These are phyloP conservation scores for Cinclus cinclus DNA, from an alignment of 2,113 vertebrate species.

Conservation along the genomic window DNA sequence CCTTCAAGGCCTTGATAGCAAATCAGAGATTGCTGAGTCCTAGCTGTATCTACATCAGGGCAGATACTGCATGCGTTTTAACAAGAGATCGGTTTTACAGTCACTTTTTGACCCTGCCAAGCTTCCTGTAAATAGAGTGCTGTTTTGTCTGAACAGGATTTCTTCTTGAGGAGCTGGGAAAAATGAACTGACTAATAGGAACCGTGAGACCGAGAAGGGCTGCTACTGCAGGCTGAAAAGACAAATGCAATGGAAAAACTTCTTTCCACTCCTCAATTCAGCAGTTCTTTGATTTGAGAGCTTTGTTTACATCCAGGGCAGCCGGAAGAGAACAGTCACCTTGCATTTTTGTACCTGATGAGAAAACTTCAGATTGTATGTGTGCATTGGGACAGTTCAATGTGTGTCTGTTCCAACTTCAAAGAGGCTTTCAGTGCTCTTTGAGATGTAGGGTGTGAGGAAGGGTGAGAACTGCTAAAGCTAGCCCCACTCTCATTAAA, in stretches of 20 bases:
- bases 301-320: slow-evolving; percentile 44
- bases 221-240: neutral
- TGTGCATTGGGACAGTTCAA: slow-evolving; percentile 57
- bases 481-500: slow-evolving; percentile 60
- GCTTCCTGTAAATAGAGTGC: neutral
- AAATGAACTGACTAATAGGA: neutral
- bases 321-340: slow-evolving; percentile 46
- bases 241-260: slow-evolving; percentile 3
- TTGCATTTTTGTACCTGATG: slow-evolving; percentile 52
- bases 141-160: slow-evolving; percentile 26
- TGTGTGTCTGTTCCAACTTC: slow-evolving; percentile 50
- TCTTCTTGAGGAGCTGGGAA: slow-evolving; percentile 26
- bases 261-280: slow-evolving; percentile 6
- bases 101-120: slow-evolving; percentile 40
- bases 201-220: neutral
- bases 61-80: slow-evolving; percentile 9
- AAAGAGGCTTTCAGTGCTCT: slow-evolving; percentile 65
- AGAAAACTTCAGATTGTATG: slow-evolving; percentile 52
- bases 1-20: slow-evolving; percentile 18
- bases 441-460: slow-evolving; percentile 50
- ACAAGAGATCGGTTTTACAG: neutral
- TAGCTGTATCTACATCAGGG: neutral
- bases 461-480: slow-evolving; percentile 65
- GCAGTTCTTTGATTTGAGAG: neutral
- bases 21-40: neutral